Evolutionary conservation across 2,113 vertebrate species (phyloP).

Genomic region (Gymnogyps californianus): DNA sequence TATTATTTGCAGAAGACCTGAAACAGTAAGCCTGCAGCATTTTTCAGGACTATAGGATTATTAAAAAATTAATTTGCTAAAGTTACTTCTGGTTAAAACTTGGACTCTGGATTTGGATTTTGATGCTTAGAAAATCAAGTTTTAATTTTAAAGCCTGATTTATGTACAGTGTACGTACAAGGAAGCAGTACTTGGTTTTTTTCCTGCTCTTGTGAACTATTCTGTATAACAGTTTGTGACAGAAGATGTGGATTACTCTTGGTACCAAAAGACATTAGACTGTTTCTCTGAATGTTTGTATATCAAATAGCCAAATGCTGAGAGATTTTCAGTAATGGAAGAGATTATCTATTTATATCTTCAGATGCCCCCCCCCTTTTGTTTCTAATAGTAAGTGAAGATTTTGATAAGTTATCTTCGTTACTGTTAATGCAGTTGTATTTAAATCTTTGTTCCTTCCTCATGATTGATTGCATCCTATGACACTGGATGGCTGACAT

Average conservation of each 20-base stretch:
- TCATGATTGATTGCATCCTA: not conserved
- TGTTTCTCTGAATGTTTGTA: not conserved
- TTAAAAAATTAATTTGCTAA: not conserved
- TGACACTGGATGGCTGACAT: not conserved
- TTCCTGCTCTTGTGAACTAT: not conserved
- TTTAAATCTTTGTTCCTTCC: not conserved
- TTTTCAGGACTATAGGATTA: not conserved
- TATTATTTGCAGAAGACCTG: not conserved
- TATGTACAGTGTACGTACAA: not conserved
- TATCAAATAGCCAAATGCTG: not conserved
- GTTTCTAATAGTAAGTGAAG: not conserved
- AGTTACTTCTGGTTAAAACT: not conserved
- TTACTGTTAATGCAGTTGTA: not conserved
- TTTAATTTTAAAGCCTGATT: not conserved
- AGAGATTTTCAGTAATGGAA: not conserved
- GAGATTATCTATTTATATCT: not conserved
- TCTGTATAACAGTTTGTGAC: not conserved
- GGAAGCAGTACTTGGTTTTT: not conserved
- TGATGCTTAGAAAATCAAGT: not conserved
- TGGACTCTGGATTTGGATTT: not conserved
- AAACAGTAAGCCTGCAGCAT: not conserved
- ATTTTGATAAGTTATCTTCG: not conserved
- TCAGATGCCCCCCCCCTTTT: not conserved
- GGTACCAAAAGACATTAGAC: not conserved
- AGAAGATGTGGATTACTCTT: not conserved